Base-by-base conservation (phyloP, 2,797 vertebrate genomes). In the Bryconaethiops microstoma region DNA sequence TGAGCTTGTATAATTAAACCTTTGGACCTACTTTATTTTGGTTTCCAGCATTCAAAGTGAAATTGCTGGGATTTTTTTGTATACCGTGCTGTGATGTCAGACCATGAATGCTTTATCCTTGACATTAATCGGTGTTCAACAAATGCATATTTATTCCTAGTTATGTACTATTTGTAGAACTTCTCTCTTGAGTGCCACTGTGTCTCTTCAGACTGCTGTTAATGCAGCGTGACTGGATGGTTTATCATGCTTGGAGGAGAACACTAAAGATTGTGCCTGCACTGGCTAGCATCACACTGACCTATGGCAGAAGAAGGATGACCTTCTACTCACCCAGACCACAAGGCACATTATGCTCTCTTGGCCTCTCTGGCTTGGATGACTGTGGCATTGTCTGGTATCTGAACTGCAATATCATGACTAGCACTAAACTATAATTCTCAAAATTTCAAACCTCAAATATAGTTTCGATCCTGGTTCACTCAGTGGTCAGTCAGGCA, bases 1-100 rank as follows among this genome's bases (percentile, higher is more conserved):
- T 83, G 89, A 80, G 85, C 80, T 86, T 86, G 88, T 86, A 88
- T 91, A 90, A 93, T 91, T 92, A 85, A 89, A 90, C 83, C 85
- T 85, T 82, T 73, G 83, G 86, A 86, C 81, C 83, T 85, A 86
- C 80, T 90, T 87, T 65, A 70, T 71, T 68, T 62, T 39, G 50
- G 29, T n/a, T 82, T 74, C 55, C 1, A 42, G 62, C 65, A 68
- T 76, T 62, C 19, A 68, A 82, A 82, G 55, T 65, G 52, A 80
- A 78, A 76, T 77, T n/a, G 7, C 68, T 45, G 57, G 14, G 68
- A 35, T 60, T 60, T 42, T 35, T 16, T 23, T 52, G 25, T 39
- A 42, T 55, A 35, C 23, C 29, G 2, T 72, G 54, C 0, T 55
- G 25, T 76, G 17, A 59, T 68, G 25, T 45, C 59, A 57, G 17